Conservation (phyloP, 2,888 invertebrate species). For the Microchrysa polita region DNA sequence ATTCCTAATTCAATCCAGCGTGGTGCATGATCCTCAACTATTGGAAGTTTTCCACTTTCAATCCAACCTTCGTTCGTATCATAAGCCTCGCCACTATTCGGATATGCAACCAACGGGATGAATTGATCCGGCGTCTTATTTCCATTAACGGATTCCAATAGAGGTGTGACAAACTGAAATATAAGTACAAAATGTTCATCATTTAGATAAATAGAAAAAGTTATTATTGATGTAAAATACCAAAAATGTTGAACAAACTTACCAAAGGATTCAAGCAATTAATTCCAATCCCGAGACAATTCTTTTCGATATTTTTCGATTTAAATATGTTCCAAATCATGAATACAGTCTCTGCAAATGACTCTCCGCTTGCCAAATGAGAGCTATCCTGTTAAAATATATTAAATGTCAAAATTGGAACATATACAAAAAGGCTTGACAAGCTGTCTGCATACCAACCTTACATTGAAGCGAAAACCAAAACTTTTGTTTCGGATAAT, state of each 20-base stretch:
- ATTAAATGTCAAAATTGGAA: too few relatives aligned
- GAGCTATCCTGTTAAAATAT: slow-evolving; percentile 67
- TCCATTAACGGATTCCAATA: slow-evolving; percentile 70
- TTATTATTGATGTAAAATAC: not conserved
- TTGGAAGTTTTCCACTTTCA: slow-evolving; percentile 74
- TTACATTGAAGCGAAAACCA: slow-evolving; percentile 93
- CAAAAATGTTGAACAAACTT: slow-evolving; percentile 1
- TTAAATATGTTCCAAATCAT: slow-evolving; percentile 70
- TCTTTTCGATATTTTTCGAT: slow-evolving; percentile 71
- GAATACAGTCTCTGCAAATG: slow-evolving; percentile 77
- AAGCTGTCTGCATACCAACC: slow-evolving; percentile 65
- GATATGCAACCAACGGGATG: slow-evolving; percentile 87
- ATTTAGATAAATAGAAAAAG: too few relatives aligned
- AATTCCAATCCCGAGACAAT: slow-evolving; percentile 85
- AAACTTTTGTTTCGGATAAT: slow-evolving; percentile 80
- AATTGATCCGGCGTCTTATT: slow-evolving; percentile 60
- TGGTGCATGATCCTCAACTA: slow-evolving; percentile 76
- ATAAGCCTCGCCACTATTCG: slow-evolving; percentile 80
- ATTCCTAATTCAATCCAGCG: slow-evolving; percentile 87
- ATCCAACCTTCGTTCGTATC: slow-evolving; percentile 68
- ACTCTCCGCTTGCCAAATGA: slow-evolving; percentile 80
- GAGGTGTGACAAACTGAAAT: slow-evolving; percentile 67
- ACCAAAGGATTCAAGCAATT: slow-evolving; percentile 81
- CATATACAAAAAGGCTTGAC: too few relatives aligned
- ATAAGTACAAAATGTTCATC: not conserved